Base-by-base conservation (phyloP, 2,888 invertebrate species). In the Linnaemya vulpina region DNA sequence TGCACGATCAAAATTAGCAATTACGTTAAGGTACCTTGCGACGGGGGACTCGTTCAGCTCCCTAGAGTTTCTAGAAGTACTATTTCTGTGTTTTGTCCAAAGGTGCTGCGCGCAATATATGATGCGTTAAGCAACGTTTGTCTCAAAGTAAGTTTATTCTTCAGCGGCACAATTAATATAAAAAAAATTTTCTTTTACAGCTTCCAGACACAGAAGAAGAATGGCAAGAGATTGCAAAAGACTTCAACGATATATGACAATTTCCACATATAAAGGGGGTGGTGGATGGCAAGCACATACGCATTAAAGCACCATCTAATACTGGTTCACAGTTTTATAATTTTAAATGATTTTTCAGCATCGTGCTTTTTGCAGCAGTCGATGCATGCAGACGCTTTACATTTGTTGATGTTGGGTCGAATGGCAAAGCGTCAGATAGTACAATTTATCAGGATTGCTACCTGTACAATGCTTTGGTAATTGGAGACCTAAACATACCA, bases 261-360 rank as follows among this genome's bases (percentile, higher is more conserved):
- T 25, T 65, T 65, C 46, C 46, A 15, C 65, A 65, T 15, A 65
- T 3, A 0, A 1, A 46, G 5, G 40, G 62, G 1, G 35, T 38
- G 0, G 11, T 38, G 4, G n/a, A 38, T 11, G 25, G 55, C 10
- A 35, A 60, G 9, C 60, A 60, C 9, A 38, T 60, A 5, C n/a
- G 60, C 3, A 60, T 60, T 10, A 60, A 60, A 8, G 38, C 62
- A 7, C 62, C 62, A 5, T 7, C 40, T 15, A 62, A 62, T 7
- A 15, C 20, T 13, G 62, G 62, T 1, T 62, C 60, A 3, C 62
- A 62, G 9, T 62, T 62, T 65, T 65, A 65, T 20, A 65, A 49
- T n/a, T 46, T 46, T 46, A 65, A 65, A n/a, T 46, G 43, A 7
- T 65, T n/a, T 7, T 30, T 25, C 13, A 65, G 65, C 5, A 65